Evolutionary conservation across 2,888 invertebrate genomes (phyloP).

Genomic region (Parnassius apollo): DNA sequence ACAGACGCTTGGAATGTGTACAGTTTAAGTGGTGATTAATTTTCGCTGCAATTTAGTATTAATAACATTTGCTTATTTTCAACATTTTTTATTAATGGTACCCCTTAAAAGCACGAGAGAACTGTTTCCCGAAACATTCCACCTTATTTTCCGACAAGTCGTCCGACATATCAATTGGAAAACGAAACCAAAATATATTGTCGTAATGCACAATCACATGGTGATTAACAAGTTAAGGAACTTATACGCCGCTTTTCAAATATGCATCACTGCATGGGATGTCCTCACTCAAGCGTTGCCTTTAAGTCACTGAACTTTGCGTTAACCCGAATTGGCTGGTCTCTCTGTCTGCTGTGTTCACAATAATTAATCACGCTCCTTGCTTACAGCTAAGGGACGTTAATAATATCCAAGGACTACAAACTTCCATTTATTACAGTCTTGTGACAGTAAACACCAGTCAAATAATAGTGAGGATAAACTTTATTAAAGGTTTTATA

Average conservation of each 20-base stretch:
- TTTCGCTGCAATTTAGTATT: conserved; percentile 30
- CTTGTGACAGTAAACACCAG: conserved; percentile 54
- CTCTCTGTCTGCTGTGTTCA: conserved; percentile 54
- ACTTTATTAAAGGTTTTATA: conserved; percentile 32
- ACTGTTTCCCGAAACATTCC: not conserved
- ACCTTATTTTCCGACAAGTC: not conserved
- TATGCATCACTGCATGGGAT: conserved; percentile 38
- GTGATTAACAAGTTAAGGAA: too few species aligned
- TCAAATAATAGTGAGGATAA: conserved; percentile 58
- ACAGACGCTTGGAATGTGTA: conserved; percentile 38
- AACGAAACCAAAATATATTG: not conserved
- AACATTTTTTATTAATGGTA: not conserved
- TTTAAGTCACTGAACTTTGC: conserved; percentile 64
- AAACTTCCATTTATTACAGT: conserved; percentile 66
- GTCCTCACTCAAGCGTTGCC: conserved; percentile 28
- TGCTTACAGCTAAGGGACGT: conserved; percentile 58
- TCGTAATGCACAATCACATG: not conserved
- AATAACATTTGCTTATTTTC: conserved; percentile 29
- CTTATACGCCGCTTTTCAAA: conserved; percentile 8
- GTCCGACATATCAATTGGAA: not conserved
- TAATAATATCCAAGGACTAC: conserved; percentile 68
- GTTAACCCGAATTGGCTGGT: conserved; percentile 63
- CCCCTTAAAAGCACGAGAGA: not conserved
- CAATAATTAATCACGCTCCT: conserved; percentile 70
- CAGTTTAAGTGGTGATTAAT: conserved; percentile 34